Conservation (phyloP, 2,888 invertebrate genomes). For the Ptychoptera contaminata region DNA sequence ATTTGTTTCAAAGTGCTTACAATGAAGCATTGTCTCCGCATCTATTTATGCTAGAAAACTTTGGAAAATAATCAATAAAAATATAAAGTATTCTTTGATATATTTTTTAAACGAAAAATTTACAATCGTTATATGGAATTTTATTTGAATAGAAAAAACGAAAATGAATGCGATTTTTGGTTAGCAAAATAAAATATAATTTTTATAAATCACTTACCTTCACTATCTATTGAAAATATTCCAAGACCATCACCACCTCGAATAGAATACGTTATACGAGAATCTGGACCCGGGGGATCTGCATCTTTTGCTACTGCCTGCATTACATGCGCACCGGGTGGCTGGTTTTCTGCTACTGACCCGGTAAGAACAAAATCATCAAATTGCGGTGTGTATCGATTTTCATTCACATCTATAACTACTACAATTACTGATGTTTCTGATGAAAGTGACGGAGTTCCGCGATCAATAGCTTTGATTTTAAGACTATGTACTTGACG, state of each 20-base stretch:
- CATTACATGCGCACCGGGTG: slow-evolving; percentile 60
- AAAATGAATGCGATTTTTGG: no score
- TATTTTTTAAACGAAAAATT: neutral
- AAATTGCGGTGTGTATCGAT: slow-evolving; percentile 69
- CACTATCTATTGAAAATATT: slow-evolving; percentile 76
- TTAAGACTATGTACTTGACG: slow-evolving; percentile 78
- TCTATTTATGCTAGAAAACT: neutral
- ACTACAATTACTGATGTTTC: slow-evolving; percentile 71
- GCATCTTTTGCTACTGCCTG: slow-evolving; percentile 63
- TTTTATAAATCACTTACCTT: slow-evolving; percentile 50
- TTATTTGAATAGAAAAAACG: no score
- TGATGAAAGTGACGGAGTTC: slow-evolving; percentile 62
- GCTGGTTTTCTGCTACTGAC: slow-evolving; percentile 64
- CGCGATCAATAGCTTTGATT: slow-evolving; percentile 72
- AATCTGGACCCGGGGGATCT: slow-evolving; percentile 66
- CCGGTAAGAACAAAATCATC: slow-evolving; percentile 62
- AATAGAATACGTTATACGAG: slow-evolving; percentile 71
- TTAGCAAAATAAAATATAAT: no score
- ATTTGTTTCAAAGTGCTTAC: neutral
- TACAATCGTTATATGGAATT: no score
- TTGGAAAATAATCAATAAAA: neutral
- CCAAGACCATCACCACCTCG: slow-evolving; percentile 82
- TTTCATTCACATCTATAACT: slow-evolving; percentile 89
- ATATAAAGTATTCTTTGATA: neutral
- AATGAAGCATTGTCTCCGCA: neutral